These are phyloP conservation scores for Bubo blakistoni DNA, from an alignment of 2,113 vertebrate species.

Conservation along the genomic window DNA sequence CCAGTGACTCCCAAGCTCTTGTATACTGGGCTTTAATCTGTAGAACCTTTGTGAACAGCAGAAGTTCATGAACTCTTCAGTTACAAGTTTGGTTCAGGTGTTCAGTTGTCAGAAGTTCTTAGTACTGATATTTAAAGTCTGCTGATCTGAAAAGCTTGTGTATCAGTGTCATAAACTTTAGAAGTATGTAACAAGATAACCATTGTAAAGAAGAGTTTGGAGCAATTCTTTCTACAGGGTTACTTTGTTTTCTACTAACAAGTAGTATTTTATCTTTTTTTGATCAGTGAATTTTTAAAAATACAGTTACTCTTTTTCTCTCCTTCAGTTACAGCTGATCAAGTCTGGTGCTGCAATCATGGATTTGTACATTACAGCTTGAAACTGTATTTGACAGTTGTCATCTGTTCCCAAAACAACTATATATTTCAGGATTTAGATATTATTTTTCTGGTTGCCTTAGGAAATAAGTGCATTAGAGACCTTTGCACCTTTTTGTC, in stretches of 20 bases:
- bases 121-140: not conserved
- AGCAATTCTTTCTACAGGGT: not conserved
- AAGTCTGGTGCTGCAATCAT: conserved; percentile 40
- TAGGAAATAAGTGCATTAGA: not conserved
- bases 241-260: not conserved
- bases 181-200: not conserved
- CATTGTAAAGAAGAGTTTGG: not conserved
- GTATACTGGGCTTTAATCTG: not conserved
- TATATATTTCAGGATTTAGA: not conserved
- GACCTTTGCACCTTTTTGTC: not conserved
- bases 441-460: conserved; percentile 29
- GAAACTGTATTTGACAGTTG: conserved; percentile 47
- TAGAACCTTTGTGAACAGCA: not conserved
- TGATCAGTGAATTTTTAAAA: not conserved
- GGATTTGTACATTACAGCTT: conserved; percentile 49
- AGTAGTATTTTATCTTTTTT: not conserved
- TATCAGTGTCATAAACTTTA: not conserved
- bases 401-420: conserved; percentile 41
- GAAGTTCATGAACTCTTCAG: not conserved
- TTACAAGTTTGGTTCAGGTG: not conserved
- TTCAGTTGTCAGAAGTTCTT: not conserved
- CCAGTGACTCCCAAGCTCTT: not conserved
- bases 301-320: not conserved
- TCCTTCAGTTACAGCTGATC: not conserved
- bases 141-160: not conserved